Evolutionary conservation across 2,113 vertebrate genomes (phyloP).

Genomic region (Malurus cyaneus): DNA sequence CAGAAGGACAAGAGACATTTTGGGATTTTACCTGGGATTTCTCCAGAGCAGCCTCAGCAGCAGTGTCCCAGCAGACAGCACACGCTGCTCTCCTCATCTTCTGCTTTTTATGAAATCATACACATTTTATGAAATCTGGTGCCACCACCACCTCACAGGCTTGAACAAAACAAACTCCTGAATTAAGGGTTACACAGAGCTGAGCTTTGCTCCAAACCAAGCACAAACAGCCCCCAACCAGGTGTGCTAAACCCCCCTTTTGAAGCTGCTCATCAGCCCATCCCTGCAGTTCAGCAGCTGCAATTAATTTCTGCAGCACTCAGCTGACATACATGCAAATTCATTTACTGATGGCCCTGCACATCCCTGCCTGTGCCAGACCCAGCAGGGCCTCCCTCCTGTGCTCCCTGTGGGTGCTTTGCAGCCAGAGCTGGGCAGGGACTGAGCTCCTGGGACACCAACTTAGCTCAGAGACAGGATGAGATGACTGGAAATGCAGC

Average conservation of each 20-base stretch:
- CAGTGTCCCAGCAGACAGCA: accelerated
- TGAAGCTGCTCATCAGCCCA: not conserved
- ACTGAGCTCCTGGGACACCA: accelerated
- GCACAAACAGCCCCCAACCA: not conserved
- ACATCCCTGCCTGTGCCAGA: not conserved
- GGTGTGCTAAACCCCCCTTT: not conserved
- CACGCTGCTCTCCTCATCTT: not conserved
- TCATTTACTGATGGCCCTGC: not conserved
- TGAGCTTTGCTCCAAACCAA: not conserved
- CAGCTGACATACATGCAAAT: not conserved
- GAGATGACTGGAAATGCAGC: not conserved
- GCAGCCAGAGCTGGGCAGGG: accelerated
- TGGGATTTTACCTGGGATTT: accelerated
- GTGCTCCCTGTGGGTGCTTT: too few species aligned
- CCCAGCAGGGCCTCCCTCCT: too few species aligned
- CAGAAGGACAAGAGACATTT: accelerated
- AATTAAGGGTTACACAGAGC: not conserved
- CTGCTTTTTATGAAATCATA: not conserved
- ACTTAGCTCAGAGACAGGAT: accelerated
- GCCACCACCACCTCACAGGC: not conserved
- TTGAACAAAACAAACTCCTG: not conserved
- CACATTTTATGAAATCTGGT: not conserved
- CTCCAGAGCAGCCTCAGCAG: not conserved
- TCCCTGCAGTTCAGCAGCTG: not conserved
- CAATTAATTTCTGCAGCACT: not conserved